Evolutionary conservation across 2,797 vertebrate species (phyloP), one percentile per base, ranked within the genome.

Genomic region (Sebastes trivittatus): DNA sequence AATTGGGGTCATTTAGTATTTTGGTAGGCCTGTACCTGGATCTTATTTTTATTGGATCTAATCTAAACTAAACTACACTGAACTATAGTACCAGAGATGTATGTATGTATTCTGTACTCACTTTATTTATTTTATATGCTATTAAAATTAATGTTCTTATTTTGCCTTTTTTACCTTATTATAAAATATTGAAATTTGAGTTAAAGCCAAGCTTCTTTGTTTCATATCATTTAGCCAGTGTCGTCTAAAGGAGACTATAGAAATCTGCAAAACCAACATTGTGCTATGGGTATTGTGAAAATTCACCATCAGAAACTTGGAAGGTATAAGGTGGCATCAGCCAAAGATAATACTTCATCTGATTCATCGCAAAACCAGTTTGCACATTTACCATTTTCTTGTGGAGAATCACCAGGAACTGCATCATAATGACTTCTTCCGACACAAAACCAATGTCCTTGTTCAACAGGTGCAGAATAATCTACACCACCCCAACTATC

Each of bases 401-500:
- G 2, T 14, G 23, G 4, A 25, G 25, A 52, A 34, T 23, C 52
- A 7, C 38, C 6, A 46, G 25, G 27, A 38, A 42, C 46, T n/a
- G 23, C 30, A 23, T 62, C 16, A 16, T 11, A 25, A 36, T 23
- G 22, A 38, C 34, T 22, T 61, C 8, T 34, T n/a, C 5, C 16
- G 34, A 58, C 14, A 32, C 27, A 29, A 52, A 59, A 23, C 11
- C 16, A 54, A 29, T 27, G 23, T 16, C 20, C 4, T 42, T 34
- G 22, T 72, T 49, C 69, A 74, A 78, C 71, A 83, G 30, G 36
- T 74, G 59, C 65, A 83, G 32, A 59, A 65, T 60, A 13, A 49
- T 54, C 25, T 46, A 29, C n/a, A 34, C 38, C 18, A 23, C 13
- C 14, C 8, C 4, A 34, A 52, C 11, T 63, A 25, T 34, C 13